These are phyloP conservation scores for Semicossyphus pulcher DNA, from an alignment of 2,113 vertebrate species.

Conservation along the genomic window DNA sequence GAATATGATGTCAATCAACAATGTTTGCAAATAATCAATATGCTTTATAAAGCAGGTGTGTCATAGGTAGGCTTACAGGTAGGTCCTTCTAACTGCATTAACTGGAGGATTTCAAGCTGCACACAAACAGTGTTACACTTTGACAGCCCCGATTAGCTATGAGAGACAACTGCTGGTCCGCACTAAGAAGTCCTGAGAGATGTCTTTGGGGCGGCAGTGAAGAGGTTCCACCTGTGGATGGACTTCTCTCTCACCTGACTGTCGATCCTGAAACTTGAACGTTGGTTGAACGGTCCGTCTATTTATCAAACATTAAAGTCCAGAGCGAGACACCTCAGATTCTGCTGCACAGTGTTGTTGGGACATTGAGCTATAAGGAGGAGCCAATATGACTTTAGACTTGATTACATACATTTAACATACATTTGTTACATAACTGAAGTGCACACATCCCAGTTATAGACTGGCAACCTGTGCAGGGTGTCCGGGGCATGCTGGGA, in stretches of 20 bases:
- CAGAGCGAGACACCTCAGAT: not conserved
- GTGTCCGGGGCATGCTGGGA: too few species aligned
- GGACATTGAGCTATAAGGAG: too few species aligned
- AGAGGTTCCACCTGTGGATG: not conserved
- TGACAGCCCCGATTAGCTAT: not conserved
- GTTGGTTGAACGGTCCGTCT: not conserved
- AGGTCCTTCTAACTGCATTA: not conserved
- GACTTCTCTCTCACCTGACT: too few species aligned
- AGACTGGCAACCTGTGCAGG: too few species aligned
- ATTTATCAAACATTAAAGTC: not conserved
- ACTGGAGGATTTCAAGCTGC: not conserved
- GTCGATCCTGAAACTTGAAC: not conserved
- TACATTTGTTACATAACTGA: too few species aligned
- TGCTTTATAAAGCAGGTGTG: too few species aligned
- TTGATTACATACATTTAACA: too few species aligned
- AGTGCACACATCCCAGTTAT: too few species aligned
- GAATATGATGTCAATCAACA: not conserved
- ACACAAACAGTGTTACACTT: not conserved
- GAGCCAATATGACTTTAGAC: too few species aligned
- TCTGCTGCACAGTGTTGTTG: too few species aligned
- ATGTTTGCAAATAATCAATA: too few species aligned
- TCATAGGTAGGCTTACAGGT: not conserved
- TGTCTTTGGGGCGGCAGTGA: not conserved
- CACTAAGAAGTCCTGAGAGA: not conserved
- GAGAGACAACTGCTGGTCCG: not conserved